Evolutionary conservation across 1,140 invertebrate species (phyloP).

Genomic region (Nylanderia fulva): DNA sequence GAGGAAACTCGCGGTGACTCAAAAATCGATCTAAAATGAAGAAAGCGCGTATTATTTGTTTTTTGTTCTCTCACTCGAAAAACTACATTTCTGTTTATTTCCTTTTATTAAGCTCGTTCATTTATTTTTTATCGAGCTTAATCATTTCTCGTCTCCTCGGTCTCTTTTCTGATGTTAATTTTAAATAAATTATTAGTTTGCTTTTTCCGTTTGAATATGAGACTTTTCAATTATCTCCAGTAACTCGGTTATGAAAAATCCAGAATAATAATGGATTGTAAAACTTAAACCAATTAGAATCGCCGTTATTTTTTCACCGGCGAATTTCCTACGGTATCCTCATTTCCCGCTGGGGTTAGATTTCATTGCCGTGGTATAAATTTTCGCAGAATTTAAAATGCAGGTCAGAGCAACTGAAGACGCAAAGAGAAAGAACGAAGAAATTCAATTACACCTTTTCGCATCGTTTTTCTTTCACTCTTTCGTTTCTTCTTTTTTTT

Average conservation of each 20-base stretch:
- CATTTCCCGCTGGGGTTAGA: background rate
- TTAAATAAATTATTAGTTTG: background rate
- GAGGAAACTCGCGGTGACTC: background rate
- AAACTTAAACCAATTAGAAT: constrained; percentile 38
- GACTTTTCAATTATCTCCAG: background rate
- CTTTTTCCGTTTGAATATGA: background rate
- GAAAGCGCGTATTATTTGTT: background rate
- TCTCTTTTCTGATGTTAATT: background rate
- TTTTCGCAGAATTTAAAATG: constrained; percentile 37
- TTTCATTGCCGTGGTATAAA: constrained; percentile 24
- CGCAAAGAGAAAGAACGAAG: constrained; percentile 9
- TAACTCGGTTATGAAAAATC: background rate
- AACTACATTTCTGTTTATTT: background rate
- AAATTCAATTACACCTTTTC: constrained; percentile 38
- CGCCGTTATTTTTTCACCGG: background rate
- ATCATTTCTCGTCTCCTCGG: background rate
- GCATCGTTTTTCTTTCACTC: background rate
- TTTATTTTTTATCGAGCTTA: background rate
- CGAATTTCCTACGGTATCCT: constrained; percentile 15
- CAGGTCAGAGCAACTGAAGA: constrained; percentile 8
- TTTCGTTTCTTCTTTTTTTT: background rate
- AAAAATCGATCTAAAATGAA: background rate
- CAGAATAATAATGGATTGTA: background rate
- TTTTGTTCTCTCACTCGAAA: background rate
- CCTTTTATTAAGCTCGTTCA: background rate